A percentile compares a stretch with the other conserved stretches of the same genome.
These are phyloP conservation scores for Maniola jurtina DNA, from an alignment of 1,140 invertebrate species.

Conservation along the genomic window DNA sequence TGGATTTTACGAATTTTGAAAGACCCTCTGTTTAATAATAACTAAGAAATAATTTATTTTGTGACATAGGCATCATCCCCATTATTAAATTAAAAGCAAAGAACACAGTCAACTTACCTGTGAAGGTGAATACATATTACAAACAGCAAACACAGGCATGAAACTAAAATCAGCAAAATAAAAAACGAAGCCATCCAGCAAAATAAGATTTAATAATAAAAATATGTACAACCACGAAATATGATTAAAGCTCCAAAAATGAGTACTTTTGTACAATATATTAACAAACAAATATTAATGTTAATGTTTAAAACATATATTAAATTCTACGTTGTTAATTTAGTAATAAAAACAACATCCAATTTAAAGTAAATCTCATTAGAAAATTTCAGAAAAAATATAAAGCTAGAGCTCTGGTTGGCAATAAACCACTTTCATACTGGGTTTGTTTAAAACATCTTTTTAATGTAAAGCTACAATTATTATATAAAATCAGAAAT, in stretches of 20 bases:
- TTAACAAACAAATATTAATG: slow-evolving; percentile 24
- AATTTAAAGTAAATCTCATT: background rate
- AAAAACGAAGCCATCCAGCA: slow-evolving; percentile 70
- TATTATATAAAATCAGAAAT: background rate
- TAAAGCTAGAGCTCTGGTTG: background rate
- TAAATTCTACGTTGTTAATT: slow-evolving; percentile 13
- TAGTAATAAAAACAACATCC: slow-evolving; percentile 8
- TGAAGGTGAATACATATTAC: slow-evolving; percentile 36
- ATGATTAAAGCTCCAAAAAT: slow-evolving; percentile 72
- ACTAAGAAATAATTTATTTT: too few relatives aligned
- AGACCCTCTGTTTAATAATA: too few relatives aligned
- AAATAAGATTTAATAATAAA: slow-evolving; percentile 69
- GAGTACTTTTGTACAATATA: slow-evolving; percentile 65
- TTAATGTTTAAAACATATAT: slow-evolving; percentile 13
- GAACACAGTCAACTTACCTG: slow-evolving; percentile 49
- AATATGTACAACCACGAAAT: slow-evolving; percentile 71
- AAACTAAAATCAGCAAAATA: slow-evolving; percentile 53
- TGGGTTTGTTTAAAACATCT: background rate
- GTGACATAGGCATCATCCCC: background rate
- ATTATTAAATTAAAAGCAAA: slow-evolving; percentile 28
- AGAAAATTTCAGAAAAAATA: background rate
- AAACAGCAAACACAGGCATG: slow-evolving; percentile 54
- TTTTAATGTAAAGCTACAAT: background rate
- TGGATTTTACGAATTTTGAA: too few relatives aligned
- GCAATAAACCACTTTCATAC: background rate